Percentiles rank a stretch among this genome's conserved stretches.
Evolutionary conservation across 2,888 invertebrate species (phyloP).

Genomic region (Ornithoptera priamus): DNA sequence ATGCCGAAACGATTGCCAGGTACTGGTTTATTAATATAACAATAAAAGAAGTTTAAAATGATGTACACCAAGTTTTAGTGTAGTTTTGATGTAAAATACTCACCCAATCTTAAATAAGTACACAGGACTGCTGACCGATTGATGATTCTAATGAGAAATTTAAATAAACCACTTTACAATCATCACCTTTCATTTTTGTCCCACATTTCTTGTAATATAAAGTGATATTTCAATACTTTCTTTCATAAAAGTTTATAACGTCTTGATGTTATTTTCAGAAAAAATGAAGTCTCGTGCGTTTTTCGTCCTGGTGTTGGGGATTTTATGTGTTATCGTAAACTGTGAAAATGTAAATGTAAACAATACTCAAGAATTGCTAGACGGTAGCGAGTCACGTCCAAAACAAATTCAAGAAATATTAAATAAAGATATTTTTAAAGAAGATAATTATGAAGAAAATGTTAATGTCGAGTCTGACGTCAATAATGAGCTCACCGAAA

Average conservation of each 20-base stretch:
- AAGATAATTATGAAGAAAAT: slow-evolving; percentile 41
- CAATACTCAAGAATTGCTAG: slow-evolving; percentile 38
- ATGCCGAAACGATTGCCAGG: no score
- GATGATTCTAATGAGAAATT: slow-evolving; percentile 39
- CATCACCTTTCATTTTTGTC: slow-evolving; percentile 62
- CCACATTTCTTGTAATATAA: slow-evolving; percentile 59
- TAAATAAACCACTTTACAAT: slow-evolving; percentile 42
- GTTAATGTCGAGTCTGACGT: slow-evolving; percentile 34
- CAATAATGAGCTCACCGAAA: slow-evolving; percentile 33
- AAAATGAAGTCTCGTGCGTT: slow-evolving; percentile 56
- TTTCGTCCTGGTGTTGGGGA: slow-evolving; percentile 49
- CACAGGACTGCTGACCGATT: not conserved
- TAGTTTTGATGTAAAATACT: no score
- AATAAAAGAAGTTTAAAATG: no score
- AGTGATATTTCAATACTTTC: slow-evolving; percentile 31
- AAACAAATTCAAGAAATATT: slow-evolving; percentile 36
- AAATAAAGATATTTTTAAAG: slow-evolving; percentile 45
- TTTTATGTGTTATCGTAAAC: slow-evolving; percentile 47
- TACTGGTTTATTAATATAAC: no score
- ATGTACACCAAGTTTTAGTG: no score
- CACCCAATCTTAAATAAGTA: not conserved
- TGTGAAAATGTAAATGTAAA: slow-evolving; percentile 44
- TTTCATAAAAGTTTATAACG: slow-evolving; percentile 34
- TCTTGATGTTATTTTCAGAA: slow-evolving; percentile 50
- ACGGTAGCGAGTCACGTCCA: slow-evolving; percentile 45